Evolutionary conservation across 2,113 vertebrate genomes (phyloP).

Genomic region (Pomatorhinus ruficollis): DNA sequence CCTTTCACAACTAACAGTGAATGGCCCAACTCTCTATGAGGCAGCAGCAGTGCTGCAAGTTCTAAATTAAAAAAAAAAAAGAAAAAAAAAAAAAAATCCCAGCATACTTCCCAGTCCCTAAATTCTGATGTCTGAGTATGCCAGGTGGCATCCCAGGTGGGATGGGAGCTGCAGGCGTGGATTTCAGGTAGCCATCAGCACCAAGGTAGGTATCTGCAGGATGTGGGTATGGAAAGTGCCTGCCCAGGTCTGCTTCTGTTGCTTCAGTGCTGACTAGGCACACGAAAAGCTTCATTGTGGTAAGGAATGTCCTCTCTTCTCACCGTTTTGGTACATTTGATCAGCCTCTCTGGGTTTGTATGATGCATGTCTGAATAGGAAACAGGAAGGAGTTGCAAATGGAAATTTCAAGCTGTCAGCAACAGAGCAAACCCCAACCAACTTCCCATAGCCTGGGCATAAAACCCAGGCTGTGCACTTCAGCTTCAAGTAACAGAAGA

Average conservation of each 20-base stretch:
- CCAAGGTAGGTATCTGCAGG: neutral
- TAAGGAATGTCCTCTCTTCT: neutral
- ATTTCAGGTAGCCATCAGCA: neutral
- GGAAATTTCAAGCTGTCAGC: neutral
- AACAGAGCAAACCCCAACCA: neutral
- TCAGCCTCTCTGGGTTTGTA: neutral
- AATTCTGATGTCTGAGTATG: neutral
- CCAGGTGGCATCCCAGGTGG: neutral
- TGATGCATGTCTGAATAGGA: neutral
- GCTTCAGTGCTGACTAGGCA: neutral
- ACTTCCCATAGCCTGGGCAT: neutral
- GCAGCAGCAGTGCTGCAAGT: neutral
- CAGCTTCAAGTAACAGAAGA: neutral
- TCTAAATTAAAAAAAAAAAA: neutral
- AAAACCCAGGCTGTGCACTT: neutral
- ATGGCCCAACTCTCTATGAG: neutral
- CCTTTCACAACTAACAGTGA: neutral
- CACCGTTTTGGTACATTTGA: neutral
- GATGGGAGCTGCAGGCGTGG: accelerated
- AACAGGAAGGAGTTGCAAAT: neutral
- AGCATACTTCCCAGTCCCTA: neutral
- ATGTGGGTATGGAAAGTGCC: neutral
- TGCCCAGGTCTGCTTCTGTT: neutral
- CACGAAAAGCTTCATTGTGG: neutral
- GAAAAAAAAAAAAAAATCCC: neutral